A percentile compares a stretch with the other conserved stretches of the same genome.
Conservation (phyloP, 2,888 invertebrate species). For the Aethes cnicana region DNA sequence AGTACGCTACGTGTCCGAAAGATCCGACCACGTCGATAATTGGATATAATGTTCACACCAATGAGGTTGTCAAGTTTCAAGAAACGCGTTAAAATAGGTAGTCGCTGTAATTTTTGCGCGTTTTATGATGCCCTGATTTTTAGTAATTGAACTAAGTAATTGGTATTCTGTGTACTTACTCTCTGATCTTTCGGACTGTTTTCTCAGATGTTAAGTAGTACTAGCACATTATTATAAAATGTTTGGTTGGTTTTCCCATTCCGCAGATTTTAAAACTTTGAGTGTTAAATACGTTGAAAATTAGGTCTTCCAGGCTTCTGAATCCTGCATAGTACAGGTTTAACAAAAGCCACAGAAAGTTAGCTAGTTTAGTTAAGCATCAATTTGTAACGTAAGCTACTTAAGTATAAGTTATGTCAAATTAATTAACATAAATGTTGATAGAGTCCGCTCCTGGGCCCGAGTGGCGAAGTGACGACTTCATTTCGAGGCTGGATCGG, state of each 20-base stretch:
- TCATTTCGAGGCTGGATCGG: no score
- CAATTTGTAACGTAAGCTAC: background rate
- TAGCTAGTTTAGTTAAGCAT: no score
- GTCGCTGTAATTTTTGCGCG: constrained; percentile 24
- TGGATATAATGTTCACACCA: constrained; percentile 41
- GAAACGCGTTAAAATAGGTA: constrained; percentile 32
- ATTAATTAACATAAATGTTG: background rate
- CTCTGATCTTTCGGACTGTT: background rate
- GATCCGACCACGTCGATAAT: constrained; percentile 48
- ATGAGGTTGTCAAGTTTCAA: constrained; percentile 24
- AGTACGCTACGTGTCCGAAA: background rate
- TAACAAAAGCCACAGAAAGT: no score
- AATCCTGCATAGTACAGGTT: no score
- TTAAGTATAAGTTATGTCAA: background rate
- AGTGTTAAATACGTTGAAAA: no score
- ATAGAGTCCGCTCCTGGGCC: constrained; percentile 8
- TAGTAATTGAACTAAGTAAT: constrained; percentile 32
- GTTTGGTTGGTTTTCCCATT: no score
- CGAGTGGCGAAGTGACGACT: constrained; percentile 18
- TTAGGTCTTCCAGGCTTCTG: no score
- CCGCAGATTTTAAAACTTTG: no score
- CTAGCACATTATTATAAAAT: no score
- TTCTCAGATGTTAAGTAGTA: background rate
- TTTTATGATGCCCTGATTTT: constrained; percentile 8
- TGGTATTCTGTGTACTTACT: constrained; percentile 21